A percentile compares a stretch with the other conserved stretches of the same genome.
phyloP scores from a whole-genome alignment of 2,888 invertebrate genomes.

The Eristalis intricaria region DNA sequence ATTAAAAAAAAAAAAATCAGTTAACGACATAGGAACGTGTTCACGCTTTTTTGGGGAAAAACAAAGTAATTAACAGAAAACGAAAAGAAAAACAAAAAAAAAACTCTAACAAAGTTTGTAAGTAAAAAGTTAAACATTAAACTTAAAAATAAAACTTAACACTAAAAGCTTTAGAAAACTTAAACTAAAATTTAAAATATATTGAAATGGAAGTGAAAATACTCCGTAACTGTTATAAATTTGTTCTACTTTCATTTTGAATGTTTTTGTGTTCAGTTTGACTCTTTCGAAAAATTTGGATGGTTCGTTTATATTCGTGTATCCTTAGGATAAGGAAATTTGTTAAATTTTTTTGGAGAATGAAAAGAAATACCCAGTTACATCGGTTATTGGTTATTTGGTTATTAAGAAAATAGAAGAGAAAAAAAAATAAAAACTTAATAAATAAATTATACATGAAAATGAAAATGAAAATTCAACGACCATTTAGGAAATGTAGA shows the following conservation, averaged over 20 bases:
- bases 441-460: slow-evolving; percentile 57
- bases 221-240: slow-evolving; percentile 35
- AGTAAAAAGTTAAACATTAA: slow-evolving; percentile 54
- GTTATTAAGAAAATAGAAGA: neutral
- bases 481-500: slow-evolving; percentile 70
- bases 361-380: neutral
- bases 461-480: slow-evolving; percentile 68
- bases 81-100: slow-evolving; percentile 14
- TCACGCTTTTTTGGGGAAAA: slow-evolving; percentile 57
- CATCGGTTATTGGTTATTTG: slow-evolving; percentile 33
- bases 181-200: neutral
- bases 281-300: slow-evolving; percentile 6
- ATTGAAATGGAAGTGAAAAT: slow-evolving; percentile 1
- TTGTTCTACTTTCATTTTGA: slow-evolving; percentile 2
- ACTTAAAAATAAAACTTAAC: slow-evolving; percentile 25
- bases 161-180: slow-evolving; percentile 48
- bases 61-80: slow-evolving; percentile 16
- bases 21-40: slow-evolving; percentile 70
- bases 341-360: slow-evolving; percentile 49
- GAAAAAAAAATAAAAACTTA: slow-evolving; percentile 1
- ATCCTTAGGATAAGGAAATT: slow-evolving; percentile 39
- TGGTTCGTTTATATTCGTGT: slow-evolving; percentile 34
- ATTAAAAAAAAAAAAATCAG: slow-evolving; percentile 44
- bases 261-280: slow-evolving; percentile 1
- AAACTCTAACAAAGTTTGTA: slow-evolving; percentile 21